Evolutionary conservation across 2,113 vertebrate genomes (phyloP).

Genomic region (Petaurus breviceps): DNA sequence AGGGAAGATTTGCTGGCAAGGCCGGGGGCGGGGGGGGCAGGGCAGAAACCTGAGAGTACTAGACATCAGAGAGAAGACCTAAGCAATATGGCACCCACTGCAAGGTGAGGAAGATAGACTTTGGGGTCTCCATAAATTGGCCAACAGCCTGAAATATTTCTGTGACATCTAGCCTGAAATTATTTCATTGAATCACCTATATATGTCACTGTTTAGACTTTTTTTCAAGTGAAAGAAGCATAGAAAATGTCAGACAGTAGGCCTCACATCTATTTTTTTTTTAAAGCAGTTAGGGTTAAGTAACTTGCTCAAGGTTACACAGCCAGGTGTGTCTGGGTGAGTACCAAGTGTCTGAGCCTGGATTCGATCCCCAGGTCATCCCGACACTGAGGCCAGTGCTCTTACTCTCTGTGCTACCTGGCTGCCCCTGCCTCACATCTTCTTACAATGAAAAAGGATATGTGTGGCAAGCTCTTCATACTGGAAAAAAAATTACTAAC

Average conservation of each 20-base stretch:
- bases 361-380: no score
- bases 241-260: not conserved
- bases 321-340: no score
- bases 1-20: not conserved
- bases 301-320: no score
- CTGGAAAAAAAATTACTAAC: not conserved
- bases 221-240: not conserved
- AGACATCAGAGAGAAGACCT: not conserved
- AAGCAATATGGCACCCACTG: not conserved
- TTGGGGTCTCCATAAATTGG: not conserved
- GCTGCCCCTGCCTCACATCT: not conserved
- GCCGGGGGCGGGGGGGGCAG: not conserved
- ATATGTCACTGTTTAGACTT: not conserved
- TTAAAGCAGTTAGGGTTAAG: no score
- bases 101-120: not conserved
- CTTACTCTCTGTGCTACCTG: no score
- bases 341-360: no score
- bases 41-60: not conserved
- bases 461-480: not conserved
- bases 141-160: not conserved
- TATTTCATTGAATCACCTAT: not conserved
- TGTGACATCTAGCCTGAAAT: not conserved
- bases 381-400: no score
- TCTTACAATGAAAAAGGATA: not conserved
- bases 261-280: not conserved